Percentiles rank a stretch among this genome's conserved stretches.
These are phyloP conservation scores for Andrena bucephala DNA, from an alignment of 2,888 invertebrate species.

Conservation along the genomic window DNA sequence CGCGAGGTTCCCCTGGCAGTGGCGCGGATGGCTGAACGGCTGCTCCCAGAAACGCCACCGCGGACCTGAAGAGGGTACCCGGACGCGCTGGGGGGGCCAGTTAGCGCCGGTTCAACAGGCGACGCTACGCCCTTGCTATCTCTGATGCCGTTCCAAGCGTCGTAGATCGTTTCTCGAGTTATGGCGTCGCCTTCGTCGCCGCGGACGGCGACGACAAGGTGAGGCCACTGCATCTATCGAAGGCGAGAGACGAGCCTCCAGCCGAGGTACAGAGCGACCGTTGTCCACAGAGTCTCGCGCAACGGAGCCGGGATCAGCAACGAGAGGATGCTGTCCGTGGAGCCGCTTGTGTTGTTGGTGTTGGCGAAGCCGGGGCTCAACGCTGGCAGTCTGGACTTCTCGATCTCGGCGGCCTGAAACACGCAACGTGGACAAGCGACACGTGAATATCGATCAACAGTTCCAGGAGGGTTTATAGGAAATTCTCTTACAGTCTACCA, in stretches of 20 bases:
- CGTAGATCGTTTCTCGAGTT: slow-evolving; percentile 25
- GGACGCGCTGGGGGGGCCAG: slow-evolving; percentile 33
- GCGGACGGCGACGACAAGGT: slow-evolving; percentile 36
- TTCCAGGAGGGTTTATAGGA: background rate
- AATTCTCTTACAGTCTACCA: background rate
- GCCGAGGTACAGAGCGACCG: slow-evolving; percentile 83
- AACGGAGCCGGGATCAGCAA: slow-evolving; percentile 82
- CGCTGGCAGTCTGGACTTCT: slow-evolving; percentile 81
- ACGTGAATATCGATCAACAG: background rate
- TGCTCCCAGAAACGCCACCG: slow-evolving; percentile 19
- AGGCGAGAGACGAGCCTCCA: slow-evolving; percentile 84
- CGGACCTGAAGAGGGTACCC: slow-evolving; percentile 28
- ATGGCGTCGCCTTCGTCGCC: slow-evolving; percentile 38
- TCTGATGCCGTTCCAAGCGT: slow-evolving; percentile 39
- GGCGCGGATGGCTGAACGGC: slow-evolving; percentile 22
- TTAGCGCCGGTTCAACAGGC: slow-evolving; percentile 8
- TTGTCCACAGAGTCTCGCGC: slow-evolving; percentile 84
- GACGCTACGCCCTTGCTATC: slow-evolving; percentile 6
- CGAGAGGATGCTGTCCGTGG: slow-evolving; percentile 81
- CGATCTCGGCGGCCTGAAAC: slow-evolving; percentile 83
- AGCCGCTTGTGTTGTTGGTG: slow-evolving; percentile 68
- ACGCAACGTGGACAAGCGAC: slow-evolving; percentile 36
- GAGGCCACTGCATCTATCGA: slow-evolving; percentile 78
- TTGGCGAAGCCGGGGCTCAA: slow-evolving; percentile 76
- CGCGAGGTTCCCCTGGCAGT: slow-evolving; percentile 18